Conservation (phyloP, 2,888 invertebrate genomes). For the Dolichopus griseipennis region DNA sequence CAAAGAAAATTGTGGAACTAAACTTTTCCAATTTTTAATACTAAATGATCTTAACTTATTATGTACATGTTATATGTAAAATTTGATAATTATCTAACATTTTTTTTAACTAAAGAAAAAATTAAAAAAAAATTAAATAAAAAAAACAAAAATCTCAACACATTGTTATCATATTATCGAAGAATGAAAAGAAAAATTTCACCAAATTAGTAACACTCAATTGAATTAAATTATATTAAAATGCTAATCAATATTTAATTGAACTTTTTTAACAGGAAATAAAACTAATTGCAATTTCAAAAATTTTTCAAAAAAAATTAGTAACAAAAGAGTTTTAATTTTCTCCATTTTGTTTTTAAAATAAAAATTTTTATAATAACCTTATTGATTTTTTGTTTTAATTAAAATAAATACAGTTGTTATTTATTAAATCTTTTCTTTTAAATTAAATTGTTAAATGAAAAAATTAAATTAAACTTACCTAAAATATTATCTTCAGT, state of each 20-base stretch:
- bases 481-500: too few relatives aligned
- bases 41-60: not conserved
- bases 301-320: too few relatives aligned
- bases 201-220: conserved; percentile 4
- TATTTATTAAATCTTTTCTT: too few relatives aligned
- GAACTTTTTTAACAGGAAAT: not conserved
- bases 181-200: not conserved
- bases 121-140: not conserved
- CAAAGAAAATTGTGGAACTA: not conserved
- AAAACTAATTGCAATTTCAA: too few relatives aligned
- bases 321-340: too few relatives aligned
- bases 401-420: too few relatives aligned
- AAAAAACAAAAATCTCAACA: not conserved
- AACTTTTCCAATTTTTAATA: not conserved
- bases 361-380: too few relatives aligned
- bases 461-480: too few relatives aligned
- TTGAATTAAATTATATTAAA: not conserved
- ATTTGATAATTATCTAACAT: not conserved
- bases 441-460: too few relatives aligned
- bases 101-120: not conserved
- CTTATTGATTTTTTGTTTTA: too few relatives aligned
- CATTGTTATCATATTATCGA: not conserved
- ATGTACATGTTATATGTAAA: not conserved
- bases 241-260: not conserved
- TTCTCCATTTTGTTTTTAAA: too few relatives aligned